Percentiles rank a stretch among this genome's conserved stretches.
These are phyloP conservation scores for Samia ricini DNA, from an alignment of 1,140 invertebrate genomes.

Conservation along the genomic window DNA sequence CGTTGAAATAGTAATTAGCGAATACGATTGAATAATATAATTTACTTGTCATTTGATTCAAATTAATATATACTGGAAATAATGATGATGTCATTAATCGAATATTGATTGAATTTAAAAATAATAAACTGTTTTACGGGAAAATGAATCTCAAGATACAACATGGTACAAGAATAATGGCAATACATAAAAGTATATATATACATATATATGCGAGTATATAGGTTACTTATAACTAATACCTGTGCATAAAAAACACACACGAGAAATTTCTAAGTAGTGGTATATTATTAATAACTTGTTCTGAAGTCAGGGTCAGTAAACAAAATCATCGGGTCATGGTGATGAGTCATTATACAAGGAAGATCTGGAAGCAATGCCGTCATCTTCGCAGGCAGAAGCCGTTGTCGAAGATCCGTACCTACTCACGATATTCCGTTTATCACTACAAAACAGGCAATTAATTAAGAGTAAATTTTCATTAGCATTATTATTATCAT, in stretches of 20 bases:
- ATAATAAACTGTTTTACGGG: too few relatives aligned
- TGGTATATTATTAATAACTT: background rate
- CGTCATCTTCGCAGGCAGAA: constrained; percentile 43
- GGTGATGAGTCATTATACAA: constrained; percentile 66
- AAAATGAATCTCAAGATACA: too few relatives aligned
- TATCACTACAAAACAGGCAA: constrained; percentile 16
- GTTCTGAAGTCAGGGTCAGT: constrained; percentile 24
- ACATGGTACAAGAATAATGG: too few relatives aligned
- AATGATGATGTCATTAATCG: too few relatives aligned
- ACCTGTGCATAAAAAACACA: background rate
- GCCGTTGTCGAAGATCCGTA: constrained; percentile 14
- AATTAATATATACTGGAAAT: too few relatives aligned
- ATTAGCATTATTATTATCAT: constrained; percentile 5
- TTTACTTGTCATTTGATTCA: too few relatives aligned
- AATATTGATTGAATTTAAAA: too few relatives aligned
- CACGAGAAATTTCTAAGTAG: background rate
- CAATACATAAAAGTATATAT: too few relatives aligned
- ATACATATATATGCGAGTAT: too few relatives aligned
- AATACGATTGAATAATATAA: too few relatives aligned
- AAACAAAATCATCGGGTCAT: constrained; percentile 69
- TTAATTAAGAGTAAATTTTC: constrained; percentile 26
- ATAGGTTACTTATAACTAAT: background rate
- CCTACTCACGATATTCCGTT: constrained; percentile 26
- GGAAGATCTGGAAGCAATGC: constrained; percentile 68
- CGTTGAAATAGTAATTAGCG: too few relatives aligned